Evolutionary conservation across 2,888 invertebrate genomes (phyloP), one percentile per base, ranked within the genome.

Genomic region (Epirrhoe tristata): DNA sequence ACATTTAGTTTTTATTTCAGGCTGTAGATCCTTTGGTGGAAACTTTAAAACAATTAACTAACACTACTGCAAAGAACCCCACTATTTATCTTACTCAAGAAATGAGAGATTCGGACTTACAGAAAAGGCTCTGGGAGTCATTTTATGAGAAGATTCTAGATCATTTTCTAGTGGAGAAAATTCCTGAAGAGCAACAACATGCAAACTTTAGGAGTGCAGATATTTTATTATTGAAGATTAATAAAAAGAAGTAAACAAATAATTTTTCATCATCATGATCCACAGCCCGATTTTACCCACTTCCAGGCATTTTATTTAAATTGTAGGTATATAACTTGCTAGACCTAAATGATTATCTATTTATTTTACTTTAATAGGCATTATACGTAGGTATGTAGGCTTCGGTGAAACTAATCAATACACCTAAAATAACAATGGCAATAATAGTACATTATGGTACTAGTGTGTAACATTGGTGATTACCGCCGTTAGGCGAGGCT

Each of bases 61-160:
- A 84, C 53, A 80, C 95, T 16, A 84, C 93, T 61, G 83, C 83
- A 36, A 85, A 87, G 57, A 89, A 94, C 58, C 95, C 95, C 10
- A 90, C 91, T 73, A 93, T 96, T 58, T 91, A 96, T 71, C 87
- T 96, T 70, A 94, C 95, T 67, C 96, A 96, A 89, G 96, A 97
- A 87, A 84, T 96, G 73, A 90, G 96, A 77, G 95, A 96, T 72
- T 93, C 95, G 10, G 95, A 95, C 48, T 89, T 94, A 64, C 88
- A 90, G 70, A 90, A 84, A 75, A 79, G 77, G 61, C 70, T 90
- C 8, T 93, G 93, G 93, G 79, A 79, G 61, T 76, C 75, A 36
- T 93, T 93, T 77, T 87, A 86, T 81, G 84, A 89, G 56, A 89
- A 88, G 70, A 70, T 93, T 6, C 70, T 69, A 55, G 83, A 87